phyloP scores from a whole-genome alignment of 2,113 vertebrate species.

The Caranx melampygus region DNA sequence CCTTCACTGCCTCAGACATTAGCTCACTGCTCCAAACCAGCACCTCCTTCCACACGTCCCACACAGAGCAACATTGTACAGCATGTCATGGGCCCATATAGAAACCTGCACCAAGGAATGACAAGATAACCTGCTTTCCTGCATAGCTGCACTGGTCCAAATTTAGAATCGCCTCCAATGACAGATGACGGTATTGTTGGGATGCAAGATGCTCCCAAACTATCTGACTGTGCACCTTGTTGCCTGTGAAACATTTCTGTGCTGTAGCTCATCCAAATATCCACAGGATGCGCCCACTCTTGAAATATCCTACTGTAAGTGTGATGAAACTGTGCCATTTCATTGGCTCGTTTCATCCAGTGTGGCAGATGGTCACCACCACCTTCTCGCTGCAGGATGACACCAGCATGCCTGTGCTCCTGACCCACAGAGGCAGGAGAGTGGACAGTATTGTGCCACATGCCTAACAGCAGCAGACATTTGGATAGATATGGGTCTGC shows the following conservation, averaged over 20 bases:
- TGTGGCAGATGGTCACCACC: constrained; percentile 74
- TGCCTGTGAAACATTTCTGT: constrained; percentile 40
- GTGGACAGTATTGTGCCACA: constrained; percentile 7
- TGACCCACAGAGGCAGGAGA: constrained; percentile 26
- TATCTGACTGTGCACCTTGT: constrained; percentile 36
- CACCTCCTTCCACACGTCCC: constrained; percentile 44
- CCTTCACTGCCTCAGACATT: constrained; percentile 45
- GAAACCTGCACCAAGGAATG: constrained; percentile 27
- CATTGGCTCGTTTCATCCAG: constrained; percentile 27
- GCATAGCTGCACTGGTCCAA: constrained; percentile 37
- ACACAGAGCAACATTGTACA: constrained; percentile 48
- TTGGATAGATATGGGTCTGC: constrained; percentile 20
- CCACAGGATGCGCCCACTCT: constrained; percentile 44
- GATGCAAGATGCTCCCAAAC: constrained; percentile 51
- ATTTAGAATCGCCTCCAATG: constrained; percentile 52
- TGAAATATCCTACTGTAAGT: constrained; percentile 45
- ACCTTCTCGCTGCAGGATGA: constrained; percentile 48
- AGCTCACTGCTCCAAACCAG: constrained; percentile 61
- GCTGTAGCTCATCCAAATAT: constrained; percentile 42
- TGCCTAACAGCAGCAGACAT: constrained; percentile 31
- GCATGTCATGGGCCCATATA: not conserved
- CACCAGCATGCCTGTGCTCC: constrained; percentile 36
- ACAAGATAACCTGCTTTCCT: constrained; percentile 25
- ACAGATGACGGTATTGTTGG: constrained; percentile 27
- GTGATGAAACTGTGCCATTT: constrained; percentile 36